Evolutionary conservation across 2,888 invertebrate species (phyloP), one percentile per base, ranked within the genome.

Genomic region (Lysandra coridon): DNA sequence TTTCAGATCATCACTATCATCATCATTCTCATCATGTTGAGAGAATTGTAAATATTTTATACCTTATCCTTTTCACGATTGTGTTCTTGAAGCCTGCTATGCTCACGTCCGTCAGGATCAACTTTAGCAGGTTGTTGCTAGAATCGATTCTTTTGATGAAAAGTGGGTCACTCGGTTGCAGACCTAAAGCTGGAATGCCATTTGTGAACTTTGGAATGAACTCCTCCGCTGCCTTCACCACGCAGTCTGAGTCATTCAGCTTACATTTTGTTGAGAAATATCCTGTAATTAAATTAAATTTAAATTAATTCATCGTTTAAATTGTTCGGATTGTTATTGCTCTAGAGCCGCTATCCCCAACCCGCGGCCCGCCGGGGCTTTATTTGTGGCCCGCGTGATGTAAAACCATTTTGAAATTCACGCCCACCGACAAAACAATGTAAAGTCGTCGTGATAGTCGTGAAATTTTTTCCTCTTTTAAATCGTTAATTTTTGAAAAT

Each of bases 61-160:
- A 91, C 91, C 85, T 78, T 0, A 88, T 64, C 83, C 87, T 89
- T 80, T 88, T 88, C 1, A 84, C 83, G 4, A 83, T 5, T 80
- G 89, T 90, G 14, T 85, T 81, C 37, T 85, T 88, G 2, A 92
- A 82, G 7, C 91, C 91, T 1, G 81, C 87, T 2, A 86, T 83
- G 1, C 81, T 84, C 0, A 87, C 77, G 37, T 91, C 86, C 7
- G 80, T 83, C 0, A 91, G 23, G 0, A 83, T 17, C 1, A 91
- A 82, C 6, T 86, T 87, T 3, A 91, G 82, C 6, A 80, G 80
- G 0, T 79, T 14, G 0, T 87, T 82, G 17, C 87, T 86, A 1
- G 87, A 88, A 73, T 91, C 87, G 2, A 91, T 79, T 1, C 14
- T 79, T 53, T 89, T 83, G 73, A 90, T 83, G 4, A 2, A 37